phyloP scores from a whole-genome alignment of 2,113 vertebrate species.

The Ibidorhyncha struthersii region DNA sequence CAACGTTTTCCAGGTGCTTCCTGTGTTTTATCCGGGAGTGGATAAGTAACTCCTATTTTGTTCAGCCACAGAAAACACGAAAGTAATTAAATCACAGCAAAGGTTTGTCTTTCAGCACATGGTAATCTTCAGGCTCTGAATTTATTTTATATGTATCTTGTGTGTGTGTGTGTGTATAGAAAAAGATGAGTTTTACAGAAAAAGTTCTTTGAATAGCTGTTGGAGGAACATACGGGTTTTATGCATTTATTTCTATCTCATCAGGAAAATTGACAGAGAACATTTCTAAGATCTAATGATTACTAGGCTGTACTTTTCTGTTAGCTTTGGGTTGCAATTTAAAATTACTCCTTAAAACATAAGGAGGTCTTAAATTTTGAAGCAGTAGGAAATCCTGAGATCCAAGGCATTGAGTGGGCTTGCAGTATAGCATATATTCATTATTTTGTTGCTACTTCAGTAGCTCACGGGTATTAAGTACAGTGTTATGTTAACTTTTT shows the following conservation, averaged over 20 bases:
- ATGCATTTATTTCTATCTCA: background rate
- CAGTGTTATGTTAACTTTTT: background rate
- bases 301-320: constrained; percentile 9
- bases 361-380: constrained; percentile 5
- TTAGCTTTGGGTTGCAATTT: background rate
- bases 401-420: background rate
- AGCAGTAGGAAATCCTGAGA: constrained; percentile 19
- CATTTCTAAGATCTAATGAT: background rate
- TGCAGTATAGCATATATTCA: background rate
- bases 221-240: background rate
- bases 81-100: background rate
- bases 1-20: background rate
- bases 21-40: background rate
- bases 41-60: background rate
- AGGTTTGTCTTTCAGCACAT: background rate
- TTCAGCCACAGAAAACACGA: background rate
- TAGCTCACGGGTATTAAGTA: background rate
- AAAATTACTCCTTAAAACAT: constrained; percentile 15
- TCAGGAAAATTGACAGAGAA: background rate
- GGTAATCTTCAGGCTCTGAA: background rate
- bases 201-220: background rate
- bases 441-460: constrained; percentile 20
- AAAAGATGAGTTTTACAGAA: background rate
- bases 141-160: background rate
- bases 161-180: too few species aligned